Evolutionary conservation across 2,888 invertebrate genomes (phyloP).

Genomic region (Heliothis peltigera): DNA sequence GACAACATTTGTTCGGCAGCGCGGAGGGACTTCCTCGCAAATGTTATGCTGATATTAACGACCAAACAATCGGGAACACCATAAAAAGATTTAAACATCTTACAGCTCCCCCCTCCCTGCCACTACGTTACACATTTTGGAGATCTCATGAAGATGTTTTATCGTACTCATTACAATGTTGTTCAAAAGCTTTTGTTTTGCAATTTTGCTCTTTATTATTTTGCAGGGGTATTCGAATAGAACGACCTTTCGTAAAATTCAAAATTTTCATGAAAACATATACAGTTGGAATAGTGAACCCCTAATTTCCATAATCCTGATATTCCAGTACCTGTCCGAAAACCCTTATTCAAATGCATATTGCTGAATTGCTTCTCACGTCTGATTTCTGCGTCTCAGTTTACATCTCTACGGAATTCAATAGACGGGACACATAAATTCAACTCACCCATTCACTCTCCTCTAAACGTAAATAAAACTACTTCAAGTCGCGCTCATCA

Average conservation of each 20-base stretch:
- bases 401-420: slow-evolving; percentile 43
- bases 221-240: slow-evolving; percentile 3
- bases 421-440: slow-evolving; percentile 40
- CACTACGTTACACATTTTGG: not conserved
- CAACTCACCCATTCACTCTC: slow-evolving; percentile 52
- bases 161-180: slow-evolving; percentile 12
- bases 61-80: slow-evolving; percentile 4
- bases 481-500: slow-evolving; percentile 53
- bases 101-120: not conserved
- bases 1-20: slow-evolving; percentile 52
- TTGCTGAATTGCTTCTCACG: slow-evolving; percentile 36
- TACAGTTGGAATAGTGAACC: slow-evolving; percentile 16
- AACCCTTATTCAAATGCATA: slow-evolving; percentile 54
- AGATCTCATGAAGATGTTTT: slow-evolving; percentile 6
- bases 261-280: slow-evolving; percentile 36
- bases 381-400: slow-evolving; percentile 42
- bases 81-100: slow-evolving; percentile 19
- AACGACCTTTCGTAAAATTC: slow-evolving; percentile 13
- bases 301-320: slow-evolving; percentile 37
- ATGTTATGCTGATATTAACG: slow-evolving; percentile 40
- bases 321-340: slow-evolving; percentile 36
- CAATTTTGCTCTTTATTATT: slow-evolving; percentile 14
- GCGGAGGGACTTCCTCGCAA: slow-evolving; percentile 24
- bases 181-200: not conserved
- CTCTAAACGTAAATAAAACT: slow-evolving; percentile 64